phyloP scores from a whole-genome alignment of 1,140 invertebrate genomes.

The Aradophagus sp. region DNA sequence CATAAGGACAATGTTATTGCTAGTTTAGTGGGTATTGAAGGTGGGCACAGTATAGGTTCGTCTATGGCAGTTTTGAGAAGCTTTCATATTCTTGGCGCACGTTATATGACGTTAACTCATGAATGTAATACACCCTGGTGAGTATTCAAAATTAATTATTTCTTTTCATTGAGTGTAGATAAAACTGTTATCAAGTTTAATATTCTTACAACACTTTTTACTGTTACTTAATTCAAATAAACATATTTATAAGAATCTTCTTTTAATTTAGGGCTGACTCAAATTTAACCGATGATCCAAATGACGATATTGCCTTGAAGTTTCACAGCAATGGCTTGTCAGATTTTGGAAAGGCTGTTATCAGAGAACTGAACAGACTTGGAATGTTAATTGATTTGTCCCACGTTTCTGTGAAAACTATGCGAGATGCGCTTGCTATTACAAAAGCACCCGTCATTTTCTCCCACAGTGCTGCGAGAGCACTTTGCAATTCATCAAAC shows the following conservation, averaged over 20 bases:
- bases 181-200: no score
- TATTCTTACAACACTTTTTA: no score
- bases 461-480: constrained; percentile 91
- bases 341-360: constrained; percentile 83
- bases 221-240: no score
- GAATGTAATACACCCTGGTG: constrained; percentile 90
- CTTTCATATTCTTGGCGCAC: constrained; percentile 87
- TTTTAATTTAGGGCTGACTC: constrained; percentile 77
- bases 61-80: constrained; percentile 86
- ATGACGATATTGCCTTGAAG: constrained; percentile 71
- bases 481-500: constrained; percentile 88
- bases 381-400: constrained; percentile 97
- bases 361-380: constrained; percentile 89
- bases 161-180: no score
- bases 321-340: constrained; percentile 81
- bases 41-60: constrained; percentile 89
- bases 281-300: constrained; percentile 73
- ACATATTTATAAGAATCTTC: no score
- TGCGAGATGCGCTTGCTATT: constrained; percentile 87
- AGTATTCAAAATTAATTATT: constrained; percentile 1
- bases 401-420: constrained; percentile 90
- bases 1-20: constrained; percentile 85
- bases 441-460: constrained; percentile 93
- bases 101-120: constrained; percentile 90
- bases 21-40: constrained; percentile 89